Conservation (phyloP, 2,888 invertebrate species). For the Cheilosia urbana region DNA sequence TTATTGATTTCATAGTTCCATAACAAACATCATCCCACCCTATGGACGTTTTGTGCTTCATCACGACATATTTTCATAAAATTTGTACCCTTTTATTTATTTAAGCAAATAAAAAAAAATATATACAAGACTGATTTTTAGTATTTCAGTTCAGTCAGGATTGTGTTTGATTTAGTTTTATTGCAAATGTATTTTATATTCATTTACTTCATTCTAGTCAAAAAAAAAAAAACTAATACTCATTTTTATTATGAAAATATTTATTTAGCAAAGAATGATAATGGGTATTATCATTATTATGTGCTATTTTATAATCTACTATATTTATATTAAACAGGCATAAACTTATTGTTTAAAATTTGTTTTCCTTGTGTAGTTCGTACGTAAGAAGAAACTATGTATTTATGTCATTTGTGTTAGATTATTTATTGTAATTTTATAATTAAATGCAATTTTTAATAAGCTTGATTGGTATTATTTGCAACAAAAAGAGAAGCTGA, state of each 20-base stretch:
- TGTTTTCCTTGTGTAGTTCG: constrained; percentile 23
- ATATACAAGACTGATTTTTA: constrained; percentile 64
- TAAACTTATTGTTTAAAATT: constrained; percentile 36
- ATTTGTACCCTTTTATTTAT: constrained; percentile 29
- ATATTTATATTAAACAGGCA: constrained; percentile 18
- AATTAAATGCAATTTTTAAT: constrained; percentile 37
- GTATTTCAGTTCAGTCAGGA: constrained; percentile 49
- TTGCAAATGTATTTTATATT: constrained; percentile 17
- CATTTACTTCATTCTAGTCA: constrained; percentile 66
- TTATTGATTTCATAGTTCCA: constrained; percentile 21
- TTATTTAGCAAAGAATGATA: constrained; percentile 11
- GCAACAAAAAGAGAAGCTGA: constrained; percentile 39
- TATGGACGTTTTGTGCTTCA: constrained; percentile 2
- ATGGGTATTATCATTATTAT: constrained; percentile 22
- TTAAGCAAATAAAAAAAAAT: constrained; percentile 22
- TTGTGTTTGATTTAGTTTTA: constrained; percentile 39
- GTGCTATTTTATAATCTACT: constrained; percentile 19
- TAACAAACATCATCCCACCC: constrained; percentile 17
- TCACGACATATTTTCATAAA: background rate
- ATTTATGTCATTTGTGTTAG: constrained; percentile 45
- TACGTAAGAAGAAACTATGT: constrained; percentile 29
- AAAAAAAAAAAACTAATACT: constrained; percentile 50
- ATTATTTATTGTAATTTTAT: constrained; percentile 17
- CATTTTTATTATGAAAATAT: constrained; percentile 31
- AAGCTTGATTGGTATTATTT: constrained; percentile 68